Percentiles rank a stretch among this genome's conserved stretches.
Evolutionary conservation across 1,140 invertebrate genomes (phyloP).

Genomic region (Tetraneura akinire): DNA sequence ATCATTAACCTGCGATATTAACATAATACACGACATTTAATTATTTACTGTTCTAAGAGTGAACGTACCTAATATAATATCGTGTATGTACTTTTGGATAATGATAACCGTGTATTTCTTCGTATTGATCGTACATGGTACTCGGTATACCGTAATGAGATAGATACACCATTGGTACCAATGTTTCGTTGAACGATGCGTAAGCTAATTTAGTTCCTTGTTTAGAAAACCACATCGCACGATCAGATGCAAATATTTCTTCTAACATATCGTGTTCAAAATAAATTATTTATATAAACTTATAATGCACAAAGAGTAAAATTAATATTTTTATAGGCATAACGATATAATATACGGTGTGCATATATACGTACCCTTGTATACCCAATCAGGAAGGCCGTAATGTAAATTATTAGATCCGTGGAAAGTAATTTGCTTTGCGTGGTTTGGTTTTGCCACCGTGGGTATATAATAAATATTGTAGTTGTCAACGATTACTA

Average conservation of each 20-base stretch:
- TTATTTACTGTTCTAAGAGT: background rate
- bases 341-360: too few relatives aligned
- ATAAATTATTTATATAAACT: too few relatives aligned
- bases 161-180: background rate
- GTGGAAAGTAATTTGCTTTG: constrained; percentile 11
- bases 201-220: constrained; percentile 6
- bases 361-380: too few relatives aligned
- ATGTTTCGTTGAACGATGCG: constrained; percentile 3
- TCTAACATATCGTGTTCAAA: background rate
- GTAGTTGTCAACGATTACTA: constrained; percentile 15
- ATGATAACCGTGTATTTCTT: background rate
- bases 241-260: constrained; percentile 21
- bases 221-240: constrained; percentile 23
- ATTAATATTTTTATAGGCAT: too few relatives aligned
- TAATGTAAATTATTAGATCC: constrained; percentile 8
- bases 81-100: constrained; percentile 46
- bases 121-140: constrained; percentile 35
- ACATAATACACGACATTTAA: background rate
- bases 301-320: too few relatives aligned
- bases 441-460: constrained; percentile 3
- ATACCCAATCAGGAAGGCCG: constrained; percentile 31
- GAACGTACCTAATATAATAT: background rate
- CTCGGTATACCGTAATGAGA: constrained; percentile 12
- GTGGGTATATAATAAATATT: constrained; percentile 21
- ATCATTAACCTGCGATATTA: background rate